These are phyloP conservation scores for Monodelphis domestica DNA, from an alignment of 2,797 vertebrate genomes.

Conservation along the genomic window DNA sequence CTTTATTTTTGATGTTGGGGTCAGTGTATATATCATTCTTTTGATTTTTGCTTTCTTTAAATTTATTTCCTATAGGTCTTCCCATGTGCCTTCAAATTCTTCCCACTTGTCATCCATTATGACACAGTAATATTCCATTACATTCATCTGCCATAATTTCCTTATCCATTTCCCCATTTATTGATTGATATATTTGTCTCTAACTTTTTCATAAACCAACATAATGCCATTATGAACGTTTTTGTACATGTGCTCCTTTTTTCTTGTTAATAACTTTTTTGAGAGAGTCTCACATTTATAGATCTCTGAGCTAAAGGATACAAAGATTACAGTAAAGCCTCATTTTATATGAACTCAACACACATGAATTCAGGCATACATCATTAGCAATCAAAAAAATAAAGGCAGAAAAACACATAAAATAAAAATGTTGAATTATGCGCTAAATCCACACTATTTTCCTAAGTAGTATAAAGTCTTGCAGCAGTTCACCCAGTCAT, in stretches of 20 bases:
- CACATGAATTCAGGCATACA: no score
- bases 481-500: no score
- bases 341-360: no score
- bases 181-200: not conserved
- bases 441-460: no score
- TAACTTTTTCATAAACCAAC: not conserved
- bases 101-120: not conserved
- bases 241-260: not conserved
- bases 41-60: not conserved
- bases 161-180: not conserved
- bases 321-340: no score
- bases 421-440: no score
- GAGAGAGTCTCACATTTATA: not conserved
- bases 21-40: not conserved
- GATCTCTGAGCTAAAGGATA: not conserved
- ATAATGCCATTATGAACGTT: not conserved
- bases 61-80: not conserved
- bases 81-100: not conserved
- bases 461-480: no score
- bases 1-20: not conserved
- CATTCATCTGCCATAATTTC: not conserved
- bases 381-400: no score
- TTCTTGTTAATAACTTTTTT: not conserved
- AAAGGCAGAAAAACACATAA: no score
- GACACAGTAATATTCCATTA: not conserved